phyloP scores from a whole-genome alignment of 2,888 invertebrate species.

The Andrena praecox region DNA sequence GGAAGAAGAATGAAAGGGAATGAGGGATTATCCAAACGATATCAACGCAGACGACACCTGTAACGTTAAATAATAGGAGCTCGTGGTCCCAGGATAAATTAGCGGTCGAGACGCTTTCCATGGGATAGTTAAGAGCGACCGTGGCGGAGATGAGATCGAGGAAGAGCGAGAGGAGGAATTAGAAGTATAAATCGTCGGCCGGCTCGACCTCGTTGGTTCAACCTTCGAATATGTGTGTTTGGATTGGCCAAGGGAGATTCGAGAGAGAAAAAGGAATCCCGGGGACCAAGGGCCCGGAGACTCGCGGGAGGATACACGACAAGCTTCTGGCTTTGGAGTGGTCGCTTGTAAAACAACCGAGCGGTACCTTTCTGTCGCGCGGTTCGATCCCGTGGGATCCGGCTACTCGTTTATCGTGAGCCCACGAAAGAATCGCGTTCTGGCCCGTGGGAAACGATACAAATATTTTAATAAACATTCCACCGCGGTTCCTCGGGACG shows the following conservation, averaged over 20 bases:
- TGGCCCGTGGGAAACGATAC: constrained; percentile 68
- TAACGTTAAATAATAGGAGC: constrained; percentile 16
- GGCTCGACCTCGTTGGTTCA: constrained; percentile 67
- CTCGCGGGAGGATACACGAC: constrained; percentile 74
- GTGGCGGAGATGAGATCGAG: constrained; percentile 59
- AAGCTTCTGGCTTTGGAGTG: constrained; percentile 78
- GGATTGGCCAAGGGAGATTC: constrained; percentile 65
- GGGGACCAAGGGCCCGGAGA: constrained; percentile 69
- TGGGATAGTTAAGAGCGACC: constrained; percentile 32
- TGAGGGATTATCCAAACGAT: constrained; percentile 9
- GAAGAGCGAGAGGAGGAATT: constrained; percentile 62
- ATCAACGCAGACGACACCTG: constrained; percentile 4
- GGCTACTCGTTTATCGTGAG: constrained; percentile 68
- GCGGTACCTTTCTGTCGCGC: constrained; percentile 76
- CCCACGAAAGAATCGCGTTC: constrained; percentile 54
- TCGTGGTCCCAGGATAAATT: constrained; percentile 43
- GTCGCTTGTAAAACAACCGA: constrained; percentile 78
- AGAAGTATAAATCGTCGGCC: constrained; percentile 69
- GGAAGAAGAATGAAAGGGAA: background rate
- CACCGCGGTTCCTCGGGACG: constrained; percentile 1
- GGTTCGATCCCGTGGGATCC: constrained; percentile 76
- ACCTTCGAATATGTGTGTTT: constrained; percentile 68
- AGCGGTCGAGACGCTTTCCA: constrained; percentile 39
- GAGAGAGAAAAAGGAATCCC: constrained; percentile 69
- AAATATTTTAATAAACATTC: constrained; percentile 72